Evolutionary conservation across 2,888 invertebrate genomes (phyloP).

Genomic region (Drosophila siamana): DNA sequence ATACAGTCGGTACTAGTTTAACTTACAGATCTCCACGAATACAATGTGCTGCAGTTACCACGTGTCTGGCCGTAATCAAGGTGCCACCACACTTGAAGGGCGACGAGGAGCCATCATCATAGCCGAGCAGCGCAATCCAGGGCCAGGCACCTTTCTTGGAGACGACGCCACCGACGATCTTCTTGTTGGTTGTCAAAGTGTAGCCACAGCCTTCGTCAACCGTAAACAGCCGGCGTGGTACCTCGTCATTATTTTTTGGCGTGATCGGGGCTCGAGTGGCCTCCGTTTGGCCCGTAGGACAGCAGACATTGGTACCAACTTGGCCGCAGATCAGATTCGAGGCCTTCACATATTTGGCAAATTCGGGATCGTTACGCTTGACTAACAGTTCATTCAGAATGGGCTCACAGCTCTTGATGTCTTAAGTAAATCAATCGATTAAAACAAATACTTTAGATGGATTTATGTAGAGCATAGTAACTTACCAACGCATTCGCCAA

Average conservation of each 20-base stretch:
- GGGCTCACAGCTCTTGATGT: slow-evolving; percentile 67
- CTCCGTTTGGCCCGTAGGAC: slow-evolving; percentile 64
- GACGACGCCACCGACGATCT: slow-evolving; percentile 91
- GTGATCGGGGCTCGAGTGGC: slow-evolving; percentile 21
- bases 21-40: slow-evolving; percentile 80
- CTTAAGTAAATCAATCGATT: slow-evolving; percentile 45
- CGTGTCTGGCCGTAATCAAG: slow-evolving; percentile 86
- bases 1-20: background rate
- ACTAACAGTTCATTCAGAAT: slow-evolving; percentile 64
- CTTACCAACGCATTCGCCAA: slow-evolving; percentile 78
- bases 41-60: slow-evolving; percentile 88
- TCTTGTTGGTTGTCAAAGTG: slow-evolving; percentile 87
- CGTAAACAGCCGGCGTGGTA: slow-evolving; percentile 77
- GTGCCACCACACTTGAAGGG: slow-evolving; percentile 87
- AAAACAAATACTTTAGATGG: background rate
- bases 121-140: slow-evolving; percentile 92
- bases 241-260: slow-evolving; percentile 50
- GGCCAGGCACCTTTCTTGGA: slow-evolving; percentile 91
- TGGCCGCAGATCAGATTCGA: slow-evolving; percentile 79
- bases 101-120: slow-evolving; percentile 85
- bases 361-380: slow-evolving; percentile 69
- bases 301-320: slow-evolving; percentile 75
- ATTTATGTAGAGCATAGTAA: background rate
- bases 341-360: slow-evolving; percentile 67
- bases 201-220: slow-evolving; percentile 88